Evolutionary conservation across 1,140 invertebrate genomes (phyloP), one percentile per base, ranked within the genome.

Genomic region (Zaprionus tsacasi): DNA sequence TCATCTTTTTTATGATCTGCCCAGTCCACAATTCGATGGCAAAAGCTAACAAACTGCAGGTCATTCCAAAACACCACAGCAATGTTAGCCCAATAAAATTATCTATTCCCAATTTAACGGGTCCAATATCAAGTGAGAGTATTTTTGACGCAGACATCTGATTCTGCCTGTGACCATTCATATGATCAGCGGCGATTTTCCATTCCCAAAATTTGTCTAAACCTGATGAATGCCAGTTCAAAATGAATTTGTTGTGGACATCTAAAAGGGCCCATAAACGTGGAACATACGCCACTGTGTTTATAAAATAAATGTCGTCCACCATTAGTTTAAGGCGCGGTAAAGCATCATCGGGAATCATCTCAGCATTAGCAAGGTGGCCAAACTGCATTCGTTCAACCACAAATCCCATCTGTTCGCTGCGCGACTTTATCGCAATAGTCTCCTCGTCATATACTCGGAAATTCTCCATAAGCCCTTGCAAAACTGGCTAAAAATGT

Each of bases 201-300:
- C 91, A 92, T 30, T 92, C 91, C 91, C 91, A 92, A 30, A 71
- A 90, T 48, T 91, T 90, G 35, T 80, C 85, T 17, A 92, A 48
- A 5, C 91, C 91, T 0, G 91, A 83, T 8, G 91, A 91, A 27
- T 91, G 88, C 79, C 85, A 87, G 2, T 50, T 54, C 10, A 91
- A 55, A 10, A 82, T 76, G 7, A 88, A 75, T 30, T 90, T 60
- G 70, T 88, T 90, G 33, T 73, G 91, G n/a, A 72, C 65, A 6
- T 57, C 50, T 17, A 82, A 64, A 36, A 80, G 68, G 0, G 78
- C 43, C 91, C 91, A 92, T 0, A 91, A 35, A 8, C 91, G 88
- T 4, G 91, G 77, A 27, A 92, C 88, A 76, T 81, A 82, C 0
- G 77, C 82, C 13, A 66, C 76, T 0, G 72, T 85, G 10, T 78